Evolutionary conservation across 2,113 vertebrate species (phyloP), one percentile per base, ranked within the genome.

Genomic region (Junco hyemalis): DNA sequence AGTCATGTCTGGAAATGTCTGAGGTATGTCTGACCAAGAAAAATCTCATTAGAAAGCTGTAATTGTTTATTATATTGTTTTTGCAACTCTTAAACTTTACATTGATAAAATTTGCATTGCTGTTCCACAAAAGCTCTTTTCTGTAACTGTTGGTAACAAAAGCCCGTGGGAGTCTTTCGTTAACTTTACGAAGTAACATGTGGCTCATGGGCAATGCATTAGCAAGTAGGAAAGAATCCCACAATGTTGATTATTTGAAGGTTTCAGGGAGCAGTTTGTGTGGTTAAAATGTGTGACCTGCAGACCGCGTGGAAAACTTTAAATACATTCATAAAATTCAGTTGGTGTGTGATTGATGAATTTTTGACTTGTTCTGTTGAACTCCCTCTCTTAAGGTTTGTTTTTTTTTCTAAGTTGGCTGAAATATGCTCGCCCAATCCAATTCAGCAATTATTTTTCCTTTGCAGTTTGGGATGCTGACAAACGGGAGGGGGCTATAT

Each of bases 1-100:
- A 92, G 81, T 92, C 68, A 87, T 91, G 94, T 95, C 94, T 97
- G 81, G 89, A 95, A 95, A 92, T 15, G 61, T 54, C 48, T 96
- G 77, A 68, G 40, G 15, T 87, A 79, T 42, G 89, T 95, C 87
- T 96, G 91, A 95, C 57, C 73, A 87, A 85, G 45, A 87, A 89
- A 93, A 87, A 61, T 38, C 81, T 66, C 70, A 35, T 85, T 92
- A 80, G 74, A 95, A 91, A 90, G 73, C 74, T 73, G 57, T 72
- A 69, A 65, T 80, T 80, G n/a, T 88, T 89, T 73, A 50, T 79
- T 84, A 18, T 71, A 36, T 81, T 79, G 15, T 57, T 93, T 72
- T 87, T 84, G 53, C 45, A 91, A 61, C 45, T 91, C 51, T 84
- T 60, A 85, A 81, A 50, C 18, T 77, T 89, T 50, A 69, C 19